A percentile compares a stretch with the other conserved stretches of the same genome.
Conservation (phyloP, 1,140 invertebrate species). For the Sarcophaga bullata region DNA sequence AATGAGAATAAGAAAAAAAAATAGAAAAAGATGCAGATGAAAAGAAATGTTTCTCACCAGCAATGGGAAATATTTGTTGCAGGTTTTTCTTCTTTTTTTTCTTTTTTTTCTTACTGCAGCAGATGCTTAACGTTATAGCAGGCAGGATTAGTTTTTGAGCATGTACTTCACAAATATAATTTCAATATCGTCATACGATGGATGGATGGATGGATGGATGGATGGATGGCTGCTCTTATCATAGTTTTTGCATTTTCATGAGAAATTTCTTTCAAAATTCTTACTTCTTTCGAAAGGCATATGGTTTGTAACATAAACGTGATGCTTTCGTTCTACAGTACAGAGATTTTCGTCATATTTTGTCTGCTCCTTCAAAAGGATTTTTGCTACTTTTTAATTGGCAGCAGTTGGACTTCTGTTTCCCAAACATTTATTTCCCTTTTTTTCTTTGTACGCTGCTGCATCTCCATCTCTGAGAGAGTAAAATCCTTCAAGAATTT, state of each 20-base stretch:
- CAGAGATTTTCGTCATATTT: background rate
- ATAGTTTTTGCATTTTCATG: conserved; percentile 5
- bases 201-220: background rate
- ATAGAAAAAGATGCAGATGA: background rate
- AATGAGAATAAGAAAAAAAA: conserved; percentile 13
- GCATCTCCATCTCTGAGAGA: background rate
- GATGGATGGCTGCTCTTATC: background rate
- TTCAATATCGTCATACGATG: background rate
- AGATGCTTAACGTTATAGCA: conserved; percentile 1
- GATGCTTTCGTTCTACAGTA: too few relatives aligned
- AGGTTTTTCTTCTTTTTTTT: background rate
- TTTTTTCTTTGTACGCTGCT: too few relatives aligned
- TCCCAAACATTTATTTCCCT: too few relatives aligned
- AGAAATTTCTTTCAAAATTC: background rate
- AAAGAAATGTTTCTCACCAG: background rate
- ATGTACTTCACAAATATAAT: background rate
- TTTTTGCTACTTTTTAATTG: conserved; percentile 34
- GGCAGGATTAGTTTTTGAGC: background rate
- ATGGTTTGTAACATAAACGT: background rate
- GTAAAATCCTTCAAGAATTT: background rate
- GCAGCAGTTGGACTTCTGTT: background rate
- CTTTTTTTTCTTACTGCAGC: background rate
- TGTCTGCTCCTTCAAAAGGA: background rate
- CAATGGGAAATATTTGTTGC: background rate
- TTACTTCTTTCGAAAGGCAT: background rate